These are phyloP conservation scores for Rhinogobius similis DNA, from an alignment of 2,113 vertebrate species.

Conservation along the genomic window DNA sequence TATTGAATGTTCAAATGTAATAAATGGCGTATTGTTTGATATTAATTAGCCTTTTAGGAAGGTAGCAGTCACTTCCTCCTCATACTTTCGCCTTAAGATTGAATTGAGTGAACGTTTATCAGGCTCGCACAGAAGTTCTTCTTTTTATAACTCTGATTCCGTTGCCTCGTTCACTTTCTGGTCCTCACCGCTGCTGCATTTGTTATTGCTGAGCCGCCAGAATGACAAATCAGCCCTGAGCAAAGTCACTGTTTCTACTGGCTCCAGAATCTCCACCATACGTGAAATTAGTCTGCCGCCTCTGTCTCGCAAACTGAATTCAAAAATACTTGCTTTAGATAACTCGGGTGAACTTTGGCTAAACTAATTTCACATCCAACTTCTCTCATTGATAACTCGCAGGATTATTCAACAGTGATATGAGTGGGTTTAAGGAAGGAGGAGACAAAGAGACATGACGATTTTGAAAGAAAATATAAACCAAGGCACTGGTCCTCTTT, in stretches of 20 bases:
- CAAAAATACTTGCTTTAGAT: slow-evolving; percentile 40
- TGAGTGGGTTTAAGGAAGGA: not conserved
- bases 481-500: too few species aligned
- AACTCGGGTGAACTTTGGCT: not conserved
- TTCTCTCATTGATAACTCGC: slow-evolving; percentile 32
- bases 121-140: not conserved
- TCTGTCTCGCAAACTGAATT: slow-evolving; percentile 44
- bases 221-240: slow-evolving; percentile 53
- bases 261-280: slow-evolving; percentile 45
- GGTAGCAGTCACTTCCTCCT: not conserved
- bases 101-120: slow-evolving; percentile 8
- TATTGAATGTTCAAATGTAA: too few species aligned
- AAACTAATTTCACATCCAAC: not conserved
- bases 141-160: slow-evolving; percentile 10
- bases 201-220: slow-evolving; percentile 46
- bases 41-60: not conserved
- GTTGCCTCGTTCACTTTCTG: slow-evolving; percentile 11
- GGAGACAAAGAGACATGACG: not conserved
- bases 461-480: not conserved
- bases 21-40: not conserved
- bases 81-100: not conserved
- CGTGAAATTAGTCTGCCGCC: slow-evolving; percentile 44
- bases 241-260: slow-evolving; percentile 35
- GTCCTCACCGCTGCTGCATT: slow-evolving; percentile 19
- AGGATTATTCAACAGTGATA: not conserved